Percentiles rank a stretch among this genome's conserved stretches.
Conservation (phyloP, 2,888 invertebrate species). For the Plagodis dolabraria region DNA sequence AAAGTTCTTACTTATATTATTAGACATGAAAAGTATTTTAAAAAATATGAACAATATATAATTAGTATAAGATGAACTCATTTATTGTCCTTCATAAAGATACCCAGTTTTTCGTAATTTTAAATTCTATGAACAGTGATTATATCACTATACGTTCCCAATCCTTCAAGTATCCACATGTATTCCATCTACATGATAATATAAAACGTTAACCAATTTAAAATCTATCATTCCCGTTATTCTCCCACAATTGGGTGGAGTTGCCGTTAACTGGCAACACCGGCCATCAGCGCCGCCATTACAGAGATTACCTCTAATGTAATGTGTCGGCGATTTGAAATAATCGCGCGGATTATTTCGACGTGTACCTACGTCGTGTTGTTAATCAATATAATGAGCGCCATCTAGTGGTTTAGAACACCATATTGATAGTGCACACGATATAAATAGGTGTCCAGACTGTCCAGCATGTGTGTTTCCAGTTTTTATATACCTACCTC, state of each 20-base stretch:
- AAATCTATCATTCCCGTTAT: conserved; percentile 43
- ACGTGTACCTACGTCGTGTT: conserved; percentile 47
- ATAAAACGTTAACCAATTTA: conserved; percentile 34
- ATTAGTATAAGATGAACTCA: too few species aligned
- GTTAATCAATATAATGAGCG: conserved; percentile 66
- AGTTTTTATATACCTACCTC: too few species aligned
- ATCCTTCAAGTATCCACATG: neutral
- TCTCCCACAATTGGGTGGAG: conserved; percentile 55
- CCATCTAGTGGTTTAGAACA: conserved; percentile 5
- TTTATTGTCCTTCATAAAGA: too few species aligned
- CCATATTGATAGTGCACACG: neutral
- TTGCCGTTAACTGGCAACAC: conserved; percentile 63
- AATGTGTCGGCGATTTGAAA: conserved; percentile 81
- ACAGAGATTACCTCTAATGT: conserved; percentile 80
- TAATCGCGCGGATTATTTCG: conserved; percentile 76
- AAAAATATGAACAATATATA: too few species aligned
- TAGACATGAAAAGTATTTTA: too few species aligned
- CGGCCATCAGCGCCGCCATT: conserved; percentile 66
- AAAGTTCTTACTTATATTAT: too few species aligned
- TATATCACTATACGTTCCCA: neutral
- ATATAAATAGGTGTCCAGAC: too few species aligned
- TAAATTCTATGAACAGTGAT: neutral
- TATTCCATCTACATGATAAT: conserved; percentile 17
- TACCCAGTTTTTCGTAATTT: neutral
- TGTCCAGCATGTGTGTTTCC: too few species aligned